Base-by-base conservation (phyloP, 2,113 vertebrate species). In the Malurus cyaneus region DNA sequence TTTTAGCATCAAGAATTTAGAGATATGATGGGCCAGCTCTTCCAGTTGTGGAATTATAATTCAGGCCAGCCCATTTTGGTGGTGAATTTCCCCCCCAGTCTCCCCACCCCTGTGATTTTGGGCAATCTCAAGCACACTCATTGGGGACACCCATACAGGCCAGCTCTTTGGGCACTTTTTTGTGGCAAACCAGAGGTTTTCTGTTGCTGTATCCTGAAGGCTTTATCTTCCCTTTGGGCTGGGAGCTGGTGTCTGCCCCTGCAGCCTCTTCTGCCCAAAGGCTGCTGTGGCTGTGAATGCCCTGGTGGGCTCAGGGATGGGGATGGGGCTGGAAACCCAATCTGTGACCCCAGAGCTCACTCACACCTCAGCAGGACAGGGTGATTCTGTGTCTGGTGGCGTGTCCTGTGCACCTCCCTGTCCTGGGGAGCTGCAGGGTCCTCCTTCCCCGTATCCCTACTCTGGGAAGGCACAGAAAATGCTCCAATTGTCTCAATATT, bases 301-400 rank as follows among this genome's bases (percentile, higher is more conserved):
- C 4, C 62, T 28, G 59, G 2, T 1, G 8, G 66, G 72, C 49
- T 77, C 62, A 21, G 73, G 39, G 39, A 39, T 39, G 39, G 39
- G 39, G 39, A 39, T 11, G 46, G n/a, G 83, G 36, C 74, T 36
- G 8, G 21, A 72, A 44, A 42, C 6, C 29, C 39, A 50, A 39
- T 13, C 0, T 29, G 32, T 47, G 81, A 34, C 60, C 26, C n/a
- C 66, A 50, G 71, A 72, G 57, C 61, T 60, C 18, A 1, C 24
- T 47, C 8, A 2, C 14, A 5, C 12, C 32, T 56, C 3, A 0
- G 0, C 39, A 57, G 1, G 1, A n/a, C 2, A 14, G 24, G 57
- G 17, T 1, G 8, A 12, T 36, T 1, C 39, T 39, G 39, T 39
- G 39, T 4, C n/a, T 12, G 25, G 6, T 26, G 29, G 21, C 0